Percentiles rank a stretch among this genome's conserved stretches.
phyloP scores from a whole-genome alignment of 2,113 vertebrate genomes.

The Phylloscopus whistleri region DNA sequence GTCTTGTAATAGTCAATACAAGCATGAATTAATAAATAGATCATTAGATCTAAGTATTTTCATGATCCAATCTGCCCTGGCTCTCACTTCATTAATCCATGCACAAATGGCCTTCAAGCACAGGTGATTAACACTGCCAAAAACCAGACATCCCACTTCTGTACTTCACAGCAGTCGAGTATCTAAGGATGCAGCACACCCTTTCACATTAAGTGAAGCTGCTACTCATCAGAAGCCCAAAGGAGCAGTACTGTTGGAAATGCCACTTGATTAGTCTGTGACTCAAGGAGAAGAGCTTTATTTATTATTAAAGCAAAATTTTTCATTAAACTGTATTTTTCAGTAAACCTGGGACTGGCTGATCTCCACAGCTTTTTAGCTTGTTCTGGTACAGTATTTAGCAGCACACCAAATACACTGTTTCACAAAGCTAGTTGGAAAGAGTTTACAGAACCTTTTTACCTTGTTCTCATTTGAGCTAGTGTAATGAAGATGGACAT shows the following conservation, averaged over 20 bases:
- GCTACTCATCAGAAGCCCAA: constrained; percentile 1
- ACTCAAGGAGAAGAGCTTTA: constrained; percentile 19
- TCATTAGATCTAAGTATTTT: not conserved
- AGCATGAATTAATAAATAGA: not conserved
- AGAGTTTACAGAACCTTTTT: not conserved
- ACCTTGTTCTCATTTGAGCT: not conserved
- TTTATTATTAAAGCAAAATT: constrained; percentile 47
- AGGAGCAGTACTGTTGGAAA: not conserved
- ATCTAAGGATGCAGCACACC: not conserved
- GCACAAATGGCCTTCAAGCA: not conserved
- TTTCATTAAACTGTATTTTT: constrained; percentile 43
- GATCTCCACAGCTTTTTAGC: not conserved
- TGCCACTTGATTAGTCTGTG: constrained; percentile 19
- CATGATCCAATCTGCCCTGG: not conserved
- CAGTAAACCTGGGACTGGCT: not conserved
- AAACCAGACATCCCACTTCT: not conserved
- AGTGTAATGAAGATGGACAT: not conserved
- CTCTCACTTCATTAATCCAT: not conserved
- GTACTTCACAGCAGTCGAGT: not conserved
- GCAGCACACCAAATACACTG: not conserved
- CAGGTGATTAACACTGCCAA: not conserved
- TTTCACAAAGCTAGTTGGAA: not conserved
- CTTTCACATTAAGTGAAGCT: not conserved
- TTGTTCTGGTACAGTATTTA: not conserved
- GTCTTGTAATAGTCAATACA: not conserved